These are phyloP conservation scores for Onychostruthus taczanowskii DNA, from an alignment of 2,113 vertebrate species.

Conservation along the genomic window DNA sequence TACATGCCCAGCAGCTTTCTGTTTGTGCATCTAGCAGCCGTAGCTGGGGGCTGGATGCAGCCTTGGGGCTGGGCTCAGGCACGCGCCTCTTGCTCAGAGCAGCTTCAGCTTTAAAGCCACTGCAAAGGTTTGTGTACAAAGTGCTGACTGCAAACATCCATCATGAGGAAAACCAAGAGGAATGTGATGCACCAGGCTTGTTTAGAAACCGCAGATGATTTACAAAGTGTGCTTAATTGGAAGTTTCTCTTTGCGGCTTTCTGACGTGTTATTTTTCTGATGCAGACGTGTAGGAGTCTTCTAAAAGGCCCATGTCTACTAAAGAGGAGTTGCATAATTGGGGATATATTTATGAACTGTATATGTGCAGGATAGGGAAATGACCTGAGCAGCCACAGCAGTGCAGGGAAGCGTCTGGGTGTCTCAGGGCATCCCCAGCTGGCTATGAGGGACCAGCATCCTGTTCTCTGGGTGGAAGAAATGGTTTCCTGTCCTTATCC, in stretches of 20 bases:
- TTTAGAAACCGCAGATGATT: constrained; percentile 28
- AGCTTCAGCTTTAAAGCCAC: neutral
- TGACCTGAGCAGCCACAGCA: neutral
- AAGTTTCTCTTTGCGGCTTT: constrained; percentile 25
- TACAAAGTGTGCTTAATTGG: constrained; percentile 47
- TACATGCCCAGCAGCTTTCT: neutral
- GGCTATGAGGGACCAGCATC: accelerated
- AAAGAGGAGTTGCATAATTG: neutral
- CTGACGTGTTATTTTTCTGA: neutral
- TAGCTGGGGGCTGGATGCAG: neutral
- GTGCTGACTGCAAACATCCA: neutral
- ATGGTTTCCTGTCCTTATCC: neutral
- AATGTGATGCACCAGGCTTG: neutral
- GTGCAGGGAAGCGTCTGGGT: neutral
- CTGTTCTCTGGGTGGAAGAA: neutral
- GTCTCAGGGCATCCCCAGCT: neutral
- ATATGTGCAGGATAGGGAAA: neutral
- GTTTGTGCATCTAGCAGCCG: neutral
- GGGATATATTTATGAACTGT: neutral
- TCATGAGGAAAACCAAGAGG: neutral
- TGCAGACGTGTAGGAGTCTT: neutral
- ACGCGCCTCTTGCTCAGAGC: accelerated
- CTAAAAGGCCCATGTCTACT: constrained; percentile 10
- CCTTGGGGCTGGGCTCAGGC: neutral
- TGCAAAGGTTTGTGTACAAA: neutral